Evolutionary conservation across 2,113 vertebrate species (phyloP).

Genomic region (Hippocampus mohnikei): DNA sequence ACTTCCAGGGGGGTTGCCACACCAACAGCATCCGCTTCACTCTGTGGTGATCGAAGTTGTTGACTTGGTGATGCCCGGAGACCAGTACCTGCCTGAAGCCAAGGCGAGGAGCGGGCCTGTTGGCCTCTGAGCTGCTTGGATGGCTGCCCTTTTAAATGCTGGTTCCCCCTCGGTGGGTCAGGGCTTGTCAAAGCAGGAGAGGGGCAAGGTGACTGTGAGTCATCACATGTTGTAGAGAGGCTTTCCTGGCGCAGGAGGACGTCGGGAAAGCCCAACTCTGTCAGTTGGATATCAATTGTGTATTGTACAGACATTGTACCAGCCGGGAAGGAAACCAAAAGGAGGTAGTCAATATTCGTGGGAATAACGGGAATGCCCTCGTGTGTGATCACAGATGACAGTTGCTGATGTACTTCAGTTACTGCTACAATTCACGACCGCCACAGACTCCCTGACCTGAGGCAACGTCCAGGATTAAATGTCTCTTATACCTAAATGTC

Average conservation of each 20-base stretch:
- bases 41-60: not conserved
- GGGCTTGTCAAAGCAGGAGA: constrained; percentile 8
- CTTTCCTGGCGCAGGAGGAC: constrained; percentile 35
- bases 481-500: too few species aligned
- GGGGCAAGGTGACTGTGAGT: constrained; percentile 9
- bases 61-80: not conserved
- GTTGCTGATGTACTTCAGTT: too few species aligned
- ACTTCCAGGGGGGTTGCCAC: not conserved
- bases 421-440: too few species aligned
- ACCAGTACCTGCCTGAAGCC: not conserved
- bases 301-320: constrained; percentile 69
- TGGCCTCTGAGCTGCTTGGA: not conserved
- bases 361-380: not conserved
- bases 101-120: not conserved
- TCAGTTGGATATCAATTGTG: constrained; percentile 75
- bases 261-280: constrained; percentile 68
- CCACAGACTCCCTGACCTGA: too few species aligned
- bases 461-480: too few species aligned
- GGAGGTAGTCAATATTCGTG: not conserved
- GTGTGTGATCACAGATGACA: too few species aligned
- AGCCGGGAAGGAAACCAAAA: constrained; percentile 1
- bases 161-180: constrained; percentile 9
- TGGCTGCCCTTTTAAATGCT: not conserved
- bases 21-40: not conserved
- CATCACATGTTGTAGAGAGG: constrained; percentile 8